Base-by-base conservation (phyloP, 2,113 vertebrate genomes). In the Rhagologus leucostigma region DNA sequence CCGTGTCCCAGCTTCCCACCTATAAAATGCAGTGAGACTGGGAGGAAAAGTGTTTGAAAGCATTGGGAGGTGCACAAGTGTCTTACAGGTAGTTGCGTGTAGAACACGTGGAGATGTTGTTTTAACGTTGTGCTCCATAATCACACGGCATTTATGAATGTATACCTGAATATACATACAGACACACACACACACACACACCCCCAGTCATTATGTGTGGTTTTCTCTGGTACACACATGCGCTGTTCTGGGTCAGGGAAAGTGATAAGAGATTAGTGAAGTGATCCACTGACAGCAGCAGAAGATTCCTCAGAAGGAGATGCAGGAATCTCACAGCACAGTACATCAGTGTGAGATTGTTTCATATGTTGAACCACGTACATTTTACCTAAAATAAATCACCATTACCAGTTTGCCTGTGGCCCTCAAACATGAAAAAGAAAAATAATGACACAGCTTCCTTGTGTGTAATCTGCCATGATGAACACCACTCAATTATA, bases 201-300 rank as follows among this genome's bases (percentile, higher is more conserved):
- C 2, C 3, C 6, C 3, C 6, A 30, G 30, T 30, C 44, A 57
- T 14, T 13, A 2, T 2, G 3, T 1, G 3, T 39, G 11, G 30
- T 46, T 77, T 71, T 81, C 42, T 46, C 64, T 23, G 24, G 26
- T 26, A 44, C 1, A 0, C 21, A 19, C 7, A 20, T 1, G 1
- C 56, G 18, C 11, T 70, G 2, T 29, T 49, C 13, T 13, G 19
- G 50, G 47, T 12, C 32, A 42, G 50, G 21, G 52, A n/a, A 8
- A 46, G 68, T 0, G 0, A 16, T 33, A 32, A 1, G 7, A 44
- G 41, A 39, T 57, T 35, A 41, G 23, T 10, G 30, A n/a, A 50
- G 46, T 13, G 49, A 35, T 59, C 39, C 35, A 19, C 6, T 4
- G 29, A 16, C 7, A 9, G 22, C 0, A 2, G 13, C 41, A 42